Conservation (phyloP, 2,888 invertebrate genomes). For the Drosophila maculinotata region DNA sequence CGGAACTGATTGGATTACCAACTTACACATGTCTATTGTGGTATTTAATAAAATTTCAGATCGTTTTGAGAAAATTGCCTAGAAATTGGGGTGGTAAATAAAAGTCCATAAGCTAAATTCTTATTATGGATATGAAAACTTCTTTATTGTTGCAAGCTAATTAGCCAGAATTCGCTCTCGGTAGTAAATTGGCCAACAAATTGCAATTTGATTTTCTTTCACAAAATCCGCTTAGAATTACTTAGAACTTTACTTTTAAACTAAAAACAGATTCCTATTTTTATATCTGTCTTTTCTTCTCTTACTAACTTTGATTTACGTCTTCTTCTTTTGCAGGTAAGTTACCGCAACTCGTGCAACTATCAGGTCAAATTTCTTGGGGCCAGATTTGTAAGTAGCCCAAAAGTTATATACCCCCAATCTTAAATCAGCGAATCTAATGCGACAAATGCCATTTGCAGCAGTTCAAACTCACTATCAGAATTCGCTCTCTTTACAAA, state of each 20-base stretch:
- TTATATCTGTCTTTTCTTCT: neutral
- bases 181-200: too few relatives aligned
- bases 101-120: too few relatives aligned
- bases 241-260: neutral
- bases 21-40: too few relatives aligned
- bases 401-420: slow-evolving; percentile 24
- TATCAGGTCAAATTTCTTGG: slow-evolving; percentile 11
- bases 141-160: too few relatives aligned
- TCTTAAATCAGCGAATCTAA: slow-evolving; percentile 40
- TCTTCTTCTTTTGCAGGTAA: slow-evolving; percentile 57
- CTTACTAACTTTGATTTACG: slow-evolving; percentile 1
- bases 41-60: too few relatives aligned
- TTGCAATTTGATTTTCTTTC: too few relatives aligned
- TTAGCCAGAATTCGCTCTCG: too few relatives aligned
- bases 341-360: slow-evolving; percentile 30
- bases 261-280: neutral
- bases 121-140: too few relatives aligned
- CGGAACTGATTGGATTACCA: neutral
- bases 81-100: neutral
- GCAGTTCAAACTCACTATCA: slow-evolving; percentile 44
- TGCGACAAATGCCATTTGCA: slow-evolving; percentile 51
- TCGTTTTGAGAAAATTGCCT: too few relatives aligned
- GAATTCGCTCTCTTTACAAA: slow-evolving; percentile 21
- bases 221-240: too few relatives aligned
- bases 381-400: slow-evolving; percentile 62